Evolutionary conservation across 2,113 vertebrate species (phyloP), one percentile per base, ranked within the genome.

Genomic region (Entomyzon cyanotis): DNA sequence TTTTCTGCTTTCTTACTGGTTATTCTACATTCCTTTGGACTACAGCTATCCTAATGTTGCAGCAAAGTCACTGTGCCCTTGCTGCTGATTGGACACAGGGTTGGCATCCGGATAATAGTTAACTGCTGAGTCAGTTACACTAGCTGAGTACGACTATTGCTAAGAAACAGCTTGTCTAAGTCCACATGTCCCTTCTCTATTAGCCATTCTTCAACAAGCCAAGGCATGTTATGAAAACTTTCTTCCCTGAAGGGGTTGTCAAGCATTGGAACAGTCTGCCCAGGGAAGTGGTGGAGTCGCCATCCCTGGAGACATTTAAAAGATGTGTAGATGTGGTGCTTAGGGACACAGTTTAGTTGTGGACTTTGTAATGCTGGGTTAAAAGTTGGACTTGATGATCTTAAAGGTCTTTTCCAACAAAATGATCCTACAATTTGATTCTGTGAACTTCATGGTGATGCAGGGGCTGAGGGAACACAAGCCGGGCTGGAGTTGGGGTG

Each of bases 401-500:
- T 35, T 76, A 59, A 42, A 50, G 44, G 25, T 42, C 35, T 35
- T 50, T 68, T 44, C 53, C 44, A 76, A 42, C 17, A 59, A 22
- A 37, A 37, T 25, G 31, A 27, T 52, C 53, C 25, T 52, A 12
- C 11, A 35, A 2, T 86, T 68, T 44, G 37, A 59, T 33, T 52
- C 27, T 77, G 5, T 68, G 21, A 52, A 59, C 35, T 68, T 86
- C 7, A 12, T 44, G 31, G n/a, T 82, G 21, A n/a, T 53, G 11
- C 20, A 60, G 53, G 16, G 24, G 9, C n/a, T 25, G 24, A 60
- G 39, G 27, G 28, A 47, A 53, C 5, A 27, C 1, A 5, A 81
- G 17, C 0, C 0, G 11, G 11, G 3, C 31, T 63, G 68, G 42
- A 77, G 47, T 33, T 90, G 63, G 21, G 9, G 10, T 65, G 20